A percentile compares a stretch with the other conserved stretches of the same genome.
Conservation (phyloP, 2,797 vertebrate genomes). For the Lutjanus argentimaculatus region DNA sequence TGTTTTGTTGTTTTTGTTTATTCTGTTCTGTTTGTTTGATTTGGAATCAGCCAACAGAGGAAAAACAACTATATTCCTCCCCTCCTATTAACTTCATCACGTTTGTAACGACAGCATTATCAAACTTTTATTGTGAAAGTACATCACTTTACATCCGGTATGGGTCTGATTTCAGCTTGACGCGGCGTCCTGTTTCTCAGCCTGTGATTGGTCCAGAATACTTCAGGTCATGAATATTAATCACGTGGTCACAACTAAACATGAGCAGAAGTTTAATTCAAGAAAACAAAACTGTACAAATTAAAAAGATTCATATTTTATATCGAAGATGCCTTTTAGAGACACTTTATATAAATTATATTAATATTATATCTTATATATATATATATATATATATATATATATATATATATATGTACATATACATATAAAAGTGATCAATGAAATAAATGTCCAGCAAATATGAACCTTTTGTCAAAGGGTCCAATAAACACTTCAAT, state of each 20-base stretch:
- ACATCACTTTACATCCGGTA: accelerated
- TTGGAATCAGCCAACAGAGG: too few species aligned
- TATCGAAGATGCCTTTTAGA: background rate
- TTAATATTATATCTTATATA: too few species aligned
- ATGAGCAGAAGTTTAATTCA: background rate
- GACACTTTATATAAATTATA: too few species aligned
- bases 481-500: too few species aligned
- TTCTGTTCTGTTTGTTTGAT: too few species aligned
- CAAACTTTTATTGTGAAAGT: conserved; percentile 32
- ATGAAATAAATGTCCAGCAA: too few species aligned
- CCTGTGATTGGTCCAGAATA: background rate
- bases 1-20: too few species aligned
- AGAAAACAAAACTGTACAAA: background rate
- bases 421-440: too few species aligned
- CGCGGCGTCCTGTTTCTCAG: background rate
- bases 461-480: too few species aligned
- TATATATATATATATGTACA: too few species aligned
- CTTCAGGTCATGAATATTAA: conserved; percentile 23
- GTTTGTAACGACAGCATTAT: background rate
- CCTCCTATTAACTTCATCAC: background rate
- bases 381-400: too few species aligned
- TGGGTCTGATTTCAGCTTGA: background rate
- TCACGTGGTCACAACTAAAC: background rate
- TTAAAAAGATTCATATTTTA: background rate
- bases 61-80: too few species aligned